Base-by-base conservation (phyloP, 1,140 invertebrate genomes). In the Belonocnema kinseyi region DNA sequence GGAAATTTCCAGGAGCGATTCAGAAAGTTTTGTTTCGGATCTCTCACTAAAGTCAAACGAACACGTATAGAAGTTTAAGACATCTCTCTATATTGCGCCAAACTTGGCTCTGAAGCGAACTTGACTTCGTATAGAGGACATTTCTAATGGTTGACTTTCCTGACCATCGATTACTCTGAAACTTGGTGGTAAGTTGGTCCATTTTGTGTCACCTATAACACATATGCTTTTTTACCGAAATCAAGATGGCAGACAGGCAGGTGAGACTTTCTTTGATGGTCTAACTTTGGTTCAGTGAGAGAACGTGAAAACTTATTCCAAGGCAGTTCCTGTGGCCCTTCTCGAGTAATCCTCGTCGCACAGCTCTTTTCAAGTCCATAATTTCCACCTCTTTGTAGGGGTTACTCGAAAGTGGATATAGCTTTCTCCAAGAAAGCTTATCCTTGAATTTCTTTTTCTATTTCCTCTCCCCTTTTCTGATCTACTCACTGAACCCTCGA, bases 371-470 rank as follows among this genome's bases (percentile, higher is more conserved):
- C 58, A 26, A 61, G 58, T 61, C 21, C 58, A 61, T 61, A 61
- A 61, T 61, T 61, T 26, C 58, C 26, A 61, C 58, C 58, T 61
- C 58, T 61, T 61, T 61, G 26, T 61, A 26, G 58, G 21, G 58
- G 58, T 61, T 61, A 19, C 58, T 13, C 21, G 58, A 61, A 61
- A 61, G 58, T 61, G 58, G 58, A 26, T 61, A 61, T 26, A 61
- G 33, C 58, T 61, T 61, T 61, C 16, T 16, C 58, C 58, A 61
- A 61, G 58, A 61, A 61, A 61, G 58, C 58, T 61, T 61, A 61
- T 61, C 21, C 58, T 26, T 61, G 58, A 61, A 61, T 61, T 61
- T 61, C 58, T 61, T 61, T 61, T 26, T 26, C 58, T 58, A 58
- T 19, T n/a, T 16, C 53, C 53, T 11, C 19, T 14, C 26, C 21